Percentiles rank a stretch among this genome's conserved stretches.
Evolutionary conservation across 2,888 invertebrate genomes (phyloP).

Genomic region (Cosmopolites sordidus): DNA sequence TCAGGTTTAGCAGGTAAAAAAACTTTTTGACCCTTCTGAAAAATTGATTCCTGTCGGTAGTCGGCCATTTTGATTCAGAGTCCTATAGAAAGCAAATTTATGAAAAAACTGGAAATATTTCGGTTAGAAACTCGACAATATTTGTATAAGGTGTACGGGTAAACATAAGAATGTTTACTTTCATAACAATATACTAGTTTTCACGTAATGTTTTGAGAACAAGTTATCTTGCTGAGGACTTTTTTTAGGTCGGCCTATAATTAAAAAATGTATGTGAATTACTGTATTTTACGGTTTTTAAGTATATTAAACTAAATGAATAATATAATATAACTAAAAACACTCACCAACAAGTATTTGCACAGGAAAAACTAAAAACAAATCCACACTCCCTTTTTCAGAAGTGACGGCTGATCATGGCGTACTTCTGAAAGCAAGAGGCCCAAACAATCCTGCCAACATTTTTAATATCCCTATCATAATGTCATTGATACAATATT

Average conservation of each 20-base stretch:
- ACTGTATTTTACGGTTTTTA: no score
- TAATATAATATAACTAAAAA: slow-evolving; percentile 2
- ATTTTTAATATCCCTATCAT: slow-evolving; percentile 1
- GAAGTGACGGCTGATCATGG: slow-evolving; percentile 45
- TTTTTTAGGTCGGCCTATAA: no score
- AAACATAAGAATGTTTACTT: not conserved
- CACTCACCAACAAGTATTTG: slow-evolving; percentile 7
- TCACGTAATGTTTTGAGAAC: not conserved
- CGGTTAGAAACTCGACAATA: not conserved
- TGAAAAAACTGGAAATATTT: not conserved
- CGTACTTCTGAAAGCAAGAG: slow-evolving; percentile 35
- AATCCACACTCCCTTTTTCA: slow-evolving; percentile 46
- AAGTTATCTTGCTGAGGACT: not conserved
- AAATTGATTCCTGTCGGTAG: slow-evolving; percentile 46
- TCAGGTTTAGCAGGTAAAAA: slow-evolving; percentile 8
- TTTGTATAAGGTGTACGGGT: not conserved
- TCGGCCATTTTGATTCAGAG: slow-evolving; percentile 46
- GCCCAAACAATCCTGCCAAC: slow-evolving; percentile 7
- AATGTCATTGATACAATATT: not conserved
- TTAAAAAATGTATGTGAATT: no score
- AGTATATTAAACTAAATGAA: not conserved
- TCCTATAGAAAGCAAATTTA: not conserved
- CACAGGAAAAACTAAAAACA: slow-evolving; percentile 39
- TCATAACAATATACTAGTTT: not conserved
- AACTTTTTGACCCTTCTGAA: slow-evolving; percentile 17